Conservation (phyloP, 2,797 vertebrate species). For the Mormyrus hasselquistii region DNA sequence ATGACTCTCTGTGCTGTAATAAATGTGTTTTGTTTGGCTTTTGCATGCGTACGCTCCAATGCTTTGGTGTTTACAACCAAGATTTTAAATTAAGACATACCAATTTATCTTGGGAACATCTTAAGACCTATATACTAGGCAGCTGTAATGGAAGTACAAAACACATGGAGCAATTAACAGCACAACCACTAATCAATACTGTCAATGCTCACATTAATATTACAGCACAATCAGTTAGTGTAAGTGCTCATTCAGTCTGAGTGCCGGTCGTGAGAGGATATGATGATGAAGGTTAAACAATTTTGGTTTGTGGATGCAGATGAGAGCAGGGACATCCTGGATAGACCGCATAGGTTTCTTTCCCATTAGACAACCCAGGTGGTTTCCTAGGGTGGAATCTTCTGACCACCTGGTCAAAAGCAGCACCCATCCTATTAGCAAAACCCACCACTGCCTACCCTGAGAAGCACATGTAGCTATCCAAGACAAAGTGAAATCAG, state of each 20-base stretch:
- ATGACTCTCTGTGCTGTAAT: background rate
- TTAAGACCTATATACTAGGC: background rate
- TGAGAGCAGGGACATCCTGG: background rate
- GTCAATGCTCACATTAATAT: background rate
- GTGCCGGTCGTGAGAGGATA: background rate
- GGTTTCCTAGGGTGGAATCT: background rate
- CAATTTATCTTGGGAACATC: background rate
- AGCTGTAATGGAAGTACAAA: background rate
- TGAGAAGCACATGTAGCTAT: background rate
- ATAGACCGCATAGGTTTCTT: background rate
- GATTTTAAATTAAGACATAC: background rate
- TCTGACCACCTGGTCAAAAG: too few species aligned
- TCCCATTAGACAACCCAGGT: background rate
- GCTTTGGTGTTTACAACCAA: background rate
- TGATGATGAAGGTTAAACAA: background rate
- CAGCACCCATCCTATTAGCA: background rate
- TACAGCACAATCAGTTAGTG: background rate
- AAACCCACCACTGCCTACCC: background rate
- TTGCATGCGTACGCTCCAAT: background rate
- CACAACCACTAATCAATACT: background rate
- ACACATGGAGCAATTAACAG: background rate
- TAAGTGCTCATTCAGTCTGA: background rate
- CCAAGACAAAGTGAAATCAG: background rate
- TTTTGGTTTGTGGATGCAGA: background rate
- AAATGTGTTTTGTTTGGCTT: background rate